Percentiles rank a stretch among this genome's conserved stretches.
Evolutionary conservation across 1,140 invertebrate species (phyloP).

Genomic region (Steinernema feltiae): DNA sequence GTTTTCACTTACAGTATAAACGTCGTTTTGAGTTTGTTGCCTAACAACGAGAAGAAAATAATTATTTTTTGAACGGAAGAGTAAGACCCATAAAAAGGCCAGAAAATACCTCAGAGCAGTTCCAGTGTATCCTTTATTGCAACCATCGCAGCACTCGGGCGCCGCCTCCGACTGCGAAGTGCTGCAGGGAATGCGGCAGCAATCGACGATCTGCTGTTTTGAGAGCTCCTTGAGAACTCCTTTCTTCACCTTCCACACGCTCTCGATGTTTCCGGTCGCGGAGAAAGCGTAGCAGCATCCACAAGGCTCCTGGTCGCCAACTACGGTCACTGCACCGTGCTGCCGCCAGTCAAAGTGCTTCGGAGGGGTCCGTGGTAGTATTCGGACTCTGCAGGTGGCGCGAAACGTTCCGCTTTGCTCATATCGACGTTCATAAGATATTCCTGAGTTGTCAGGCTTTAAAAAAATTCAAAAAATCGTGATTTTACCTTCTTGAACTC

Average conservation of each 20-base stretch:
- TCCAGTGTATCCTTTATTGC: not conserved
- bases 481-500: too few species aligned
- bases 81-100: too few species aligned
- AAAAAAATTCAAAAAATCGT: too few species aligned
- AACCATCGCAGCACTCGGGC: not conserved
- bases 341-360: not conserved
- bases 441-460: too few species aligned
- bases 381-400: not conserved
- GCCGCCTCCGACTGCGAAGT: not conserved
- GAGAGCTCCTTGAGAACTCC: not conserved
- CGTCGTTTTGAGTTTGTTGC: too few species aligned
- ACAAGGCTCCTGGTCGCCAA: not conserved
- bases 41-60: too few species aligned
- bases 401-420: too few species aligned
- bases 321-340: not conserved
- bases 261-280: not conserved
- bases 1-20: too few species aligned
- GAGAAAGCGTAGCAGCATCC: not conserved
- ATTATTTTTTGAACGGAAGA: too few species aligned
- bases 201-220: not conserved
- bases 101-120: too few species aligned
- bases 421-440: too few species aligned
- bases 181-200: not conserved
- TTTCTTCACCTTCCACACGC: not conserved
- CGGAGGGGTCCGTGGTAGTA: not conserved